Evolutionary conservation across 2,888 invertebrate species (phyloP), one percentile per base, ranked within the genome.

Genomic region (Plebejus anna): DNA sequence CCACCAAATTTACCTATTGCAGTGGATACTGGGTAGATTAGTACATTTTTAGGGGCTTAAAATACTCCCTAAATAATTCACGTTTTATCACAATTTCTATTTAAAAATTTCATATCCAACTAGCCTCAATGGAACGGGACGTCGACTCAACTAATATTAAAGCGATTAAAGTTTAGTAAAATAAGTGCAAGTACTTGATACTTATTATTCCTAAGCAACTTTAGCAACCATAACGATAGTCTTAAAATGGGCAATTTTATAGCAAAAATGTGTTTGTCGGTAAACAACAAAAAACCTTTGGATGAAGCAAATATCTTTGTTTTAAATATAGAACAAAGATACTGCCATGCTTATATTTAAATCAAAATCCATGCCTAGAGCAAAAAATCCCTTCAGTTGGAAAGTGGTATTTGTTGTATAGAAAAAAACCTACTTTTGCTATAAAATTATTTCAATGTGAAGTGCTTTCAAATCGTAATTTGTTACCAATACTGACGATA

Each of bases 381-480:
- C 42, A 42, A 42, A 42, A 42, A 42, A 42, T 42, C 42, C 42
- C 42, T 42, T 42, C 42, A 42, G 42, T 1, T 42, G 42, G 42
- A 2, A 42, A 42, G 13, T 4, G 4, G 51, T 51, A 51, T 51
- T 51, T 61, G 9, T 28, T 61, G 22, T 61, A 9, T 4, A 66
- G 66, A 2, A 66, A 5, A 61, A 16, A n/a, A 16, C 51, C 22
- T 32, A 73, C 22, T 13, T 55, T 73, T 73, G 73, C 73, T 55
- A 13, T 73, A 72, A 51, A 72, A 71, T 47, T 9, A 38, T 47
- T 22, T 32, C 16, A 32, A 36, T 66, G 13, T 66, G 11, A 36
- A 36, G 66, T 61, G 11, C 32, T 66, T 75, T 77, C 70, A 77
- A 77, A 78, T 77, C 79, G 79, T 77, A 70, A 55, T 78, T 70